These are phyloP conservation scores for Phoebastria nigripes DNA, from an alignment of 2,797 vertebrate genomes.

Conservation along the genomic window DNA sequence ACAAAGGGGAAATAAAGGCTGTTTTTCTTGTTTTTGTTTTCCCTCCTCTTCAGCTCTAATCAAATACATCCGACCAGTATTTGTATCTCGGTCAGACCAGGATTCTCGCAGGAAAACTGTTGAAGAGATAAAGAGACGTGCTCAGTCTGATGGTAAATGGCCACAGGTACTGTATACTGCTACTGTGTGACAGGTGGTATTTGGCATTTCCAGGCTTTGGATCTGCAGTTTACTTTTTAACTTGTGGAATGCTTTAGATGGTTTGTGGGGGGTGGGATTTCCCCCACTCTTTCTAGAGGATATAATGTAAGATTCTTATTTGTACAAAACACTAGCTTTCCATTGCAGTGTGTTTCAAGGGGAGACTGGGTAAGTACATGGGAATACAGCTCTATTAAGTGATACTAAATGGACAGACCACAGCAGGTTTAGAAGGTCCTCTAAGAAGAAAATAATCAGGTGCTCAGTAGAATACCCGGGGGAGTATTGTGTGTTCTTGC, in stretches of 20 bases:
- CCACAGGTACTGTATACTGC: conserved; percentile 83
- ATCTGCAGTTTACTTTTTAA: neutral
- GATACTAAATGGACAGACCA: neutral
- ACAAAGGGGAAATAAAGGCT: neutral
- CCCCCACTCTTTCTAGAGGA: neutral
- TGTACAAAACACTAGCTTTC: neutral
- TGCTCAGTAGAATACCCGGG: neutral
- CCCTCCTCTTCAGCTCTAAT: conserved; percentile 84
- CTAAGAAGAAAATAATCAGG: neutral
- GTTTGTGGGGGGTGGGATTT: neutral
- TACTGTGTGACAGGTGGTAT: neutral
- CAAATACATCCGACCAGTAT: conserved; percentile 93
- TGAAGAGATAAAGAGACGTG: conserved; percentile 92
- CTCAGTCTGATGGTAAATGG: conserved; percentile 89
- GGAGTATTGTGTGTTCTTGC: neutral
- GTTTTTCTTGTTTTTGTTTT: neutral
- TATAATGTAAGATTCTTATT: neutral
- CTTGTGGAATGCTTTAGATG: neutral
- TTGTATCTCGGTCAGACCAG: conserved; percentile 94
- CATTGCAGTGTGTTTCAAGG: neutral
- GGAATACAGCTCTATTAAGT: neutral
- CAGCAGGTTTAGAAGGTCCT: neutral
- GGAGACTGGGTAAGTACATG: neutral
- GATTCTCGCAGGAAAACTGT: conserved; percentile 95
- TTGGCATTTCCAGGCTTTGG: neutral